Conservation (phyloP, 2,888 invertebrate genomes). For the Epirrhoe alternata region DNA sequence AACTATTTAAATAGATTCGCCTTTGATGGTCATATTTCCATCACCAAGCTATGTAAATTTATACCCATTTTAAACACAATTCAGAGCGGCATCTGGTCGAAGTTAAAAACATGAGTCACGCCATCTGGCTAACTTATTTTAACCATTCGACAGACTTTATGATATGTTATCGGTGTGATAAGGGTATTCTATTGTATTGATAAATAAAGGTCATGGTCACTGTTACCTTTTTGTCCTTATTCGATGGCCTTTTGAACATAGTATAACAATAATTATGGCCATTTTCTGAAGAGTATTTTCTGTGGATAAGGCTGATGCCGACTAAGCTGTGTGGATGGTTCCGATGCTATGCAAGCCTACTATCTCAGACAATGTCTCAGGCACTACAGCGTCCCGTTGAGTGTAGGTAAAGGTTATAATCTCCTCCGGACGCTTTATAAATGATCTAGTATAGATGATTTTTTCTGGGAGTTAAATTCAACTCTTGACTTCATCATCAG, state of each 20-base stretch:
- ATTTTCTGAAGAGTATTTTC: too few relatives aligned
- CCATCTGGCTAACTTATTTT: constrained; percentile 20
- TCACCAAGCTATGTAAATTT: constrained; percentile 10
- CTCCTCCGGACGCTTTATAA: too few relatives aligned
- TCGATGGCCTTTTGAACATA: not conserved
- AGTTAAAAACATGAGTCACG: constrained; percentile 15
- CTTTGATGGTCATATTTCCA: not conserved
- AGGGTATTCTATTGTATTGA: constrained; percentile 13
- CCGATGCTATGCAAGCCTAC: too few relatives aligned
- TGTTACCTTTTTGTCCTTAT: not conserved
- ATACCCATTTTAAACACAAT: constrained; percentile 11
- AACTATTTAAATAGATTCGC: not conserved
- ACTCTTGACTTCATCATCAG: too few relatives aligned
- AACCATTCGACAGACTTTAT: not conserved
- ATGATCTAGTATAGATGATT: too few relatives aligned
- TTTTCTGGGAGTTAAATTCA: too few relatives aligned
- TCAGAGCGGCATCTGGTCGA: constrained; percentile 10
- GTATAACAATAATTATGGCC: too few relatives aligned
- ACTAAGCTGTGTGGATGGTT: too few relatives aligned
- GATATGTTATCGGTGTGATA: constrained; percentile 16
- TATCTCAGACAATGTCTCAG: too few relatives aligned
- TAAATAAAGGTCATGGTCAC: constrained; percentile 28
- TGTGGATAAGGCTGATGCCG: too few relatives aligned
- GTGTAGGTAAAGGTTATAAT: too few relatives aligned
- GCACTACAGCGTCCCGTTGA: too few relatives aligned